Conservation (phyloP, 1,140 invertebrate species). For the Wiebesia pumilae region DNA sequence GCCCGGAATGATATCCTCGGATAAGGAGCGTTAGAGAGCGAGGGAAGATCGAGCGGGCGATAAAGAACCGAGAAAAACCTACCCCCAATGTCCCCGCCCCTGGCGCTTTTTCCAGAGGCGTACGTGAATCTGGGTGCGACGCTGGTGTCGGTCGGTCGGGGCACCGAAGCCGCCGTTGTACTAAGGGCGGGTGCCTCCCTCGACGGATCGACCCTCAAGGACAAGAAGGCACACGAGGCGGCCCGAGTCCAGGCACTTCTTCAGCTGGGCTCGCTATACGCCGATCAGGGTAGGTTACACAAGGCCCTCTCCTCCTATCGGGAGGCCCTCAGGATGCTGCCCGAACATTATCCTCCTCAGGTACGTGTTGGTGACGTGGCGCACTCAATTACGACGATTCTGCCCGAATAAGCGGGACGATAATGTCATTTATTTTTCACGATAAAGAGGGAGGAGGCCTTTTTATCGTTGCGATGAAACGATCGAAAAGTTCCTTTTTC, state of each 20-base stretch:
- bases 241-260: constrained; percentile 93
- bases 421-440: no score
- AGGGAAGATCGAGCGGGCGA: neutral
- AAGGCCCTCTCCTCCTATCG: constrained; percentile 92
- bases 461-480: no score
- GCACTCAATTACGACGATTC: no score
- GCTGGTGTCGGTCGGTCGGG: constrained; percentile 86
- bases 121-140: constrained; percentile 95
- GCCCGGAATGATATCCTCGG: no score
- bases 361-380: constrained; percentile 64
- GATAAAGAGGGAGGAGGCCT: no score
- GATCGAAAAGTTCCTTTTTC: no score
- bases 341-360: constrained; percentile 87
- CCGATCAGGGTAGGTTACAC: constrained; percentile 88
- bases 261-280: constrained; percentile 92
- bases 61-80: neutral
- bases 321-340: constrained; percentile 88
- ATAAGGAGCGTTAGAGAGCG: neutral
- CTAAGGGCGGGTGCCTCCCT: constrained; percentile 87
- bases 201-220: constrained; percentile 90
- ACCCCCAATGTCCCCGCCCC: no score
- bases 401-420: no score
- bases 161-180: constrained; percentile 88
- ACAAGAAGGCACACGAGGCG: constrained; percentile 91
- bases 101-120: constrained; percentile 82